Base-by-base conservation (phyloP, 2,113 vertebrate genomes). In the Diadophis punctatus region DNA sequence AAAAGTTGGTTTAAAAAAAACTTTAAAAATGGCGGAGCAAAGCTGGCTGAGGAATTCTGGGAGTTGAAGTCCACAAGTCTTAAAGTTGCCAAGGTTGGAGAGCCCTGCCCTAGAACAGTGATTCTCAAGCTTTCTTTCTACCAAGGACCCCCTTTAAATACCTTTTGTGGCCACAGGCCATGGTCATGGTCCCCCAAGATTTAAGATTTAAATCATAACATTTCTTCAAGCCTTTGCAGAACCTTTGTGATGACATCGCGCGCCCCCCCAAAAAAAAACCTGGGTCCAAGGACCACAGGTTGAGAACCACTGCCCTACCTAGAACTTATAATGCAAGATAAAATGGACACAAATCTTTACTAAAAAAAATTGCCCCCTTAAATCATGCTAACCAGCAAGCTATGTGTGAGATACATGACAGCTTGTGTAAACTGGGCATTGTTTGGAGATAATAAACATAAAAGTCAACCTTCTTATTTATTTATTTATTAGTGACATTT, bases 211-310 rank as follows among this genome's bases (percentile, higher is more conserved):
- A 60, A 60, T 27, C 56, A 27, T 60, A 27, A 27, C 23, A 60
- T 60, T 60, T 60, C 56, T 1, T 58, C 25, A 10, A 60, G 60
- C 10, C 20, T 60, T 60, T 60, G 25, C 3, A 10, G 58, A 60
- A 60, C 58, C 25, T 30, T 14, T n/a, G 12, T 60, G 30, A 68
- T 60, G 8, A 27, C 25, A 60, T 27, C 0, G 9, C 3, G n/a
- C 5, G 1, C 5, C 55, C 7, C 7, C 23, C 8, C 56, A 0
- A n/a, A n/a, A n/a, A n/a, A n/a, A n/a, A n/a, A n/a, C n/a, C n/a
- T n/a, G n/a, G n/a, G n/a, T n/a, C 25, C 25, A 11, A 11, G 63
- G 12, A n/a, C 30, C 60, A 16, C 30, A 68, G 12, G 30, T 68
- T 68, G 30, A 68, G 30, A 68, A 34, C 63, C 12, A 63, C 3